A percentile compares a stretch with the other conserved stretches of the same genome.
Conservation (phyloP, 2,113 vertebrate genomes). For the Rostratula benghalensis region DNA sequence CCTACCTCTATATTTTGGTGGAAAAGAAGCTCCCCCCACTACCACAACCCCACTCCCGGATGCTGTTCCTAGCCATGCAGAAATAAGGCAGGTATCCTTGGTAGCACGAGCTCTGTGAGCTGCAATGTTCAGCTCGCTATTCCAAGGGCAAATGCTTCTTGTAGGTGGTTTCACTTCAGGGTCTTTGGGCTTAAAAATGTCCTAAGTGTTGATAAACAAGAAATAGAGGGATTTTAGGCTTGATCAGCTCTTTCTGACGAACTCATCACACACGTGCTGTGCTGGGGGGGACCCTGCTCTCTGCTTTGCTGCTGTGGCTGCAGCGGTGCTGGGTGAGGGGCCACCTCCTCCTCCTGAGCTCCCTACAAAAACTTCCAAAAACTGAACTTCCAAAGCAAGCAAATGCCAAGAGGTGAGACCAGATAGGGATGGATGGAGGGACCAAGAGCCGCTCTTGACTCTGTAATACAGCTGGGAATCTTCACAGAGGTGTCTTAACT, state of each 20-base stretch:
- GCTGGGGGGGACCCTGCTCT: not conserved
- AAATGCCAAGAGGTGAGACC: not conserved
- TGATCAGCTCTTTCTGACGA: not conserved
- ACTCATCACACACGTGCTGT: not conserved
- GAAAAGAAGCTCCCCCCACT: not conserved
- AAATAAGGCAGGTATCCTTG: not conserved
- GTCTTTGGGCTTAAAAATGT: not conserved
- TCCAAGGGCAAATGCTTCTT: not conserved
- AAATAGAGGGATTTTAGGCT: not conserved
- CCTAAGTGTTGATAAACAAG: not conserved
- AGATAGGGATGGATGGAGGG: not conserved
- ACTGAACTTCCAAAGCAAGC: not conserved
- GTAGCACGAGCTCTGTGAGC: not conserved
- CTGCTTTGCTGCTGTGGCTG: not conserved
- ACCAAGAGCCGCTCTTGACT: not conserved
- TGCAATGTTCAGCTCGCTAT: not conserved
- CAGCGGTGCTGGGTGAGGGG: not conserved
- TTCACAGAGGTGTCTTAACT: not conserved
- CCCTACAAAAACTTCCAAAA: not conserved
- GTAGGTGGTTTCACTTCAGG: not conserved
- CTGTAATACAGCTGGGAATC: rapidly evolving
- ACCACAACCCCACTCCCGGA: rapidly evolving
- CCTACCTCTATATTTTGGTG: not conserved
- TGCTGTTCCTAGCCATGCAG: not conserved
- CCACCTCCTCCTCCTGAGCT: not conserved